Base-by-base conservation (phyloP, 2,888 invertebrate species). In the Teleiodes luculella region DNA sequence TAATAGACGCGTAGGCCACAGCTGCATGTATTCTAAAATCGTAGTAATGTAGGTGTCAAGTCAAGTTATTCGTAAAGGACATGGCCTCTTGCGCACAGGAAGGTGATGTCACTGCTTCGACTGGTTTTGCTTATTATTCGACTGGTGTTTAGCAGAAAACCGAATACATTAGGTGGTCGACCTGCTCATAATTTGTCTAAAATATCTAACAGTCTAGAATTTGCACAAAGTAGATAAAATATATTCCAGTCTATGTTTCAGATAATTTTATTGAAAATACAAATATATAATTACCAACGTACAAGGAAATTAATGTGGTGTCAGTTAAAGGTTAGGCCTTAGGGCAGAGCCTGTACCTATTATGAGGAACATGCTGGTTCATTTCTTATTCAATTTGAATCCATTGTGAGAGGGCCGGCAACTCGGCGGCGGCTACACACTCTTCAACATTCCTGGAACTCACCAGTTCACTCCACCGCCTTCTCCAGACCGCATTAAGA, bases 61-160 rank as follows among this genome's bases (percentile, higher is more conserved):
- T 57, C 52, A 36, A 52, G 49, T 37, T 47, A 56, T 53, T 57
- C 35, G 51, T 72, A 78, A 81, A 85, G 81, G 81, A 86, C 81
- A 71, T 67, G 79, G 76, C 78, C 80, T 80, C 77, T 71, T 74
- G 71, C 73, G 73, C 70, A 79, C 78, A 83, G 83, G 83, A 85
- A 83, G 87, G 66, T 88, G 88, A 88, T 88, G 88, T 88, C 88
- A 88, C 83, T 80, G 65, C 70, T 76, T 78, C 76, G 77, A 88
- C 88, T 83, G 83, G 86, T 58, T 86, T 84, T 70, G 67, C 76
- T 86, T 86, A 84, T 79, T 83, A 86, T 87, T 86, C 84, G 76
- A 66, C 70, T 66, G 72, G 78, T 76, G 80, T 78, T 77, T 76
- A 65, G 68, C 71, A 57, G 63, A 77, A 66, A 78, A 68, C 60